Percentiles rank a stretch among this genome's conserved stretches.
phyloP scores from a whole-genome alignment of 2,113 vertebrate genomes.

The Ranitomeya variabilis region DNA sequence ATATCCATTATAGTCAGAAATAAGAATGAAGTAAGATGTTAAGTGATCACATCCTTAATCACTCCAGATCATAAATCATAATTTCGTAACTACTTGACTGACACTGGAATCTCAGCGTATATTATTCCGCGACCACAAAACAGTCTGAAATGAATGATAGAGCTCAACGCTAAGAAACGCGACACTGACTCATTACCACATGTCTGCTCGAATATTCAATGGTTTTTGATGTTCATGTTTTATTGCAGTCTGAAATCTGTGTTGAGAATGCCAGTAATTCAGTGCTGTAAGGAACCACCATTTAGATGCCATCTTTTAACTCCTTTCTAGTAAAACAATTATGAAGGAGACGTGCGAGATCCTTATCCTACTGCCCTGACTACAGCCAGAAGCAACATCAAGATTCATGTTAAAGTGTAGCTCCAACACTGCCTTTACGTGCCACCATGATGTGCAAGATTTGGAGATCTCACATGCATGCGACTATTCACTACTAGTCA shows the following conservation, averaged over 20 bases:
- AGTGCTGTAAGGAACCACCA: neutral
- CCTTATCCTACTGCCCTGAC: neutral
- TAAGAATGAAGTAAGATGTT: neutral
- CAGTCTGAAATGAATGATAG: neutral
- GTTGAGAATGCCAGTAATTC: conserved; percentile 10
- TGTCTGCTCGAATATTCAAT: neutral
- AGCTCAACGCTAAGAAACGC: neutral
- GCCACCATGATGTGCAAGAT: neutral
- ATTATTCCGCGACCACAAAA: conserved; percentile 27
- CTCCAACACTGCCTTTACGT: neutral
- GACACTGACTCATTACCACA: conserved; percentile 28
- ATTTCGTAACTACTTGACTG: neutral
- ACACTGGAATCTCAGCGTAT: neutral
- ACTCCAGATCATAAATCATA: neutral
- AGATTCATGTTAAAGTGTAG: neutral
- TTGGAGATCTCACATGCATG: too few species aligned
- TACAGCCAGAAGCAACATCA: neutral
- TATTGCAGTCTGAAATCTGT: neutral
- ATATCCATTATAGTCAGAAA: neutral
- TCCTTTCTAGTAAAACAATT: neutral
- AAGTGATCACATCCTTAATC: neutral
- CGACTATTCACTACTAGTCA: too few species aligned
- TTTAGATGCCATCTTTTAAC: neutral
- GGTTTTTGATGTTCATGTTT: neutral
- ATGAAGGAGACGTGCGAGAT: neutral